A percentile compares a stretch with the other conserved stretches of the same genome.
Evolutionary conservation across 2,797 vertebrate species (phyloP).

Genomic region (Acropternis orthonyx): DNA sequence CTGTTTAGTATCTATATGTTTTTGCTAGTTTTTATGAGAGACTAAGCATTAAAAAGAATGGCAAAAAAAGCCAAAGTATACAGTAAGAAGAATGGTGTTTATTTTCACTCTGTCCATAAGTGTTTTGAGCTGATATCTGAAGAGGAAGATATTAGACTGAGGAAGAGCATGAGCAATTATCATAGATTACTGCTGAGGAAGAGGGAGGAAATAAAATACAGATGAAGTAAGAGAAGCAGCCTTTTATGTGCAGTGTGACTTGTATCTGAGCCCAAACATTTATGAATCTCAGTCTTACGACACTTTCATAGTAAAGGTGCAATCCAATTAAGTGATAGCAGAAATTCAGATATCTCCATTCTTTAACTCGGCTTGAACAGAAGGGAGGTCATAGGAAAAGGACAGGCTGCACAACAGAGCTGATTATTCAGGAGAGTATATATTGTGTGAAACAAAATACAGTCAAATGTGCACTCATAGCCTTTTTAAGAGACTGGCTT

Average conservation of each 20-base stretch:
- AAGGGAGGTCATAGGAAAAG: background rate
- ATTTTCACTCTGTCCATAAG: background rate
- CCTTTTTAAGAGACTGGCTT: background rate
- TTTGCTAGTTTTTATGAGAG: background rate
- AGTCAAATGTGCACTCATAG: background rate
- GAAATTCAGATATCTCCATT: background rate
- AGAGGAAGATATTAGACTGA: background rate
- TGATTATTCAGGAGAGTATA: background rate
- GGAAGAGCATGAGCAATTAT: slow-evolving; percentile 6
- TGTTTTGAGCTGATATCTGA: background rate
- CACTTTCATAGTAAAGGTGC: background rate
- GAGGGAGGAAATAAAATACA: background rate
- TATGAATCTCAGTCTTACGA: background rate
- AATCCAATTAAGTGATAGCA: background rate
- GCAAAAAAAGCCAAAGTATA: background rate
- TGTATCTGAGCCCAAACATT: background rate
- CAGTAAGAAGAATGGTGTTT: background rate
- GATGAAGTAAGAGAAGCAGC: background rate
- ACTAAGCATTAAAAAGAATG: background rate
- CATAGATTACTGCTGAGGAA: background rate
- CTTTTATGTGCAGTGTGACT: background rate
- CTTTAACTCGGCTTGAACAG: background rate
- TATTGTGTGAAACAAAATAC: background rate
- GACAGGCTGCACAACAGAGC: background rate
- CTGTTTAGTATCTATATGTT: background rate